Percentiles rank a stretch among this genome's conserved stretches.
phyloP scores from a whole-genome alignment of 2,888 invertebrate species.

The Bombylius major region DNA sequence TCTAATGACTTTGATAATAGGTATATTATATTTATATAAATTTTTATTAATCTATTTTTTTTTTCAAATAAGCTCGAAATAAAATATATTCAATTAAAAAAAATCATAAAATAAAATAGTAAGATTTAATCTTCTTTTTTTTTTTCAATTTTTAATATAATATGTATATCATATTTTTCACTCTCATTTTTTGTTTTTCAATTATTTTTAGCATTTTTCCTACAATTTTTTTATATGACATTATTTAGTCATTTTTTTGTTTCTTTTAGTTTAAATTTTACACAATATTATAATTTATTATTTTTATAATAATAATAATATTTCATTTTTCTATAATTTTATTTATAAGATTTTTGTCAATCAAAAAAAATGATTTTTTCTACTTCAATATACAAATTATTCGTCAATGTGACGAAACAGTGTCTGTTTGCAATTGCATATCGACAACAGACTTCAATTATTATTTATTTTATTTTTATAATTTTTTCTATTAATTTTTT shows the following conservation, averaged over 20 bases:
- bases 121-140: too few relatives aligned
- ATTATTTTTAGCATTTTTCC: not conserved
- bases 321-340: slow-evolving; percentile 1
- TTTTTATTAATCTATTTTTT: too few relatives aligned
- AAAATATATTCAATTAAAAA: too few relatives aligned
- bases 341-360: slow-evolving; percentile 8
- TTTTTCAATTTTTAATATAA: too few relatives aligned
- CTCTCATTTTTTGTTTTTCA: too few relatives aligned
- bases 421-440: slow-evolving; percentile 27
- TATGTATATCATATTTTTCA: too few relatives aligned
- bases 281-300: not conserved
- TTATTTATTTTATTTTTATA: slow-evolving; percentile 13
- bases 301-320: slow-evolving; percentile 3
- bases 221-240: not conserved
- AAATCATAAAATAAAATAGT: too few relatives aligned
- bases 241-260: slow-evolving; percentile 5
- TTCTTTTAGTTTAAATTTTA: not conserved
- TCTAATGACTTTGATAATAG: too few relatives aligned
- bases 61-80: too few relatives aligned
- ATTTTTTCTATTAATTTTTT: slow-evolving; percentile 14
- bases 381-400: slow-evolving; percentile 24
- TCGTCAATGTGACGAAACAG: slow-evolving; percentile 40
- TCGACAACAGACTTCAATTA: slow-evolving; percentile 32
- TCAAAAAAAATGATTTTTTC: slow-evolving; percentile 9
- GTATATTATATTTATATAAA: too few relatives aligned